These are phyloP conservation scores for Xiphorhynchus erythropygius DNA, from an alignment of 2,797 vertebrate species.

Conservation along the genomic window DNA sequence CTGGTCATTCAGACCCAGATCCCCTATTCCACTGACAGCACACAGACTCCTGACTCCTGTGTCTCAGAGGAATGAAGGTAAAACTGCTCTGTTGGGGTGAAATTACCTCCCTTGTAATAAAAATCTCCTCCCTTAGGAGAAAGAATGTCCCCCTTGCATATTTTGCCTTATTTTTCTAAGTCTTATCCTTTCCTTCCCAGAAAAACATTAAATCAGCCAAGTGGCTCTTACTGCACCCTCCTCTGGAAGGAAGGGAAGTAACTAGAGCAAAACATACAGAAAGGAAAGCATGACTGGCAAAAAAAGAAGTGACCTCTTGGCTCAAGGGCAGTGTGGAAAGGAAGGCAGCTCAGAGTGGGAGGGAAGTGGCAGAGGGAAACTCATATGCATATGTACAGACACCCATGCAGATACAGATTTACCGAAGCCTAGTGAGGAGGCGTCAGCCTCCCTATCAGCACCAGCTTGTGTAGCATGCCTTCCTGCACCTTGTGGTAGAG, in stretches of 20 bases:
- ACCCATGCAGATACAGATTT: neutral
- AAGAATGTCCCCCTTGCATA: neutral
- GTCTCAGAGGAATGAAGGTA: neutral
- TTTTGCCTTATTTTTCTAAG: neutral
- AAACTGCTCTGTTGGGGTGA: neutral
- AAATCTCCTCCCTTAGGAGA: neutral
- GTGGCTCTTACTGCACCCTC: neutral
- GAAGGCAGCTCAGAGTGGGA: neutral
- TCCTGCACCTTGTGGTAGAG: neutral
- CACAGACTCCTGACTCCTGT: neutral
- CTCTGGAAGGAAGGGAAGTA: neutral
- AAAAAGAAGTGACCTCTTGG: neutral
- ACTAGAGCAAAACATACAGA: neutral
- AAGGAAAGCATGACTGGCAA: neutral
- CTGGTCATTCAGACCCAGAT: neutral
- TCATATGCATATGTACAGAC: fast-evolving
- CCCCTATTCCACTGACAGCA: fast-evolving
- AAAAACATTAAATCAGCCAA: neutral
- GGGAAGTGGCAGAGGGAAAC: neutral
- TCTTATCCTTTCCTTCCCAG: neutral
- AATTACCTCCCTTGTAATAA: neutral
- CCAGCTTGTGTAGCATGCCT: neutral
- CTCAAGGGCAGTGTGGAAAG: neutral
- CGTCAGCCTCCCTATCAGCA: neutral
- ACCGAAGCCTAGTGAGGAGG: neutral